phyloP scores from a whole-genome alignment of 2,797 vertebrate genomes.

The Sylvia borin region DNA sequence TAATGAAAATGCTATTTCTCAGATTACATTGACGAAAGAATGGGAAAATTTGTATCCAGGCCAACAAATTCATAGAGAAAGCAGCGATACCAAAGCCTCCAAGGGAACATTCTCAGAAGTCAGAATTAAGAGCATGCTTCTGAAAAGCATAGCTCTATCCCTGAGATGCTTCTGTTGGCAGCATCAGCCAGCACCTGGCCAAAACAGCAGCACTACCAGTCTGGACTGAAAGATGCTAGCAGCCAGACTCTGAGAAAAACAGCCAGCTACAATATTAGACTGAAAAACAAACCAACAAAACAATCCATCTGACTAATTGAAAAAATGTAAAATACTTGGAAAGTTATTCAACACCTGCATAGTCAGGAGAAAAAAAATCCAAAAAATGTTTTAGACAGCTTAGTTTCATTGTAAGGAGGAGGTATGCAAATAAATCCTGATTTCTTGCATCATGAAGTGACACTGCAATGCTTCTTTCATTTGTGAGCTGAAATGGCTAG shows the following conservation, averaged over 20 bases:
- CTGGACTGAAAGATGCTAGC: background rate
- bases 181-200: background rate
- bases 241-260: background rate
- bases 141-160: background rate
- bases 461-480: background rate
- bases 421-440: background rate
- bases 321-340: background rate
- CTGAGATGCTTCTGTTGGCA: background rate
- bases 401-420: background rate
- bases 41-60: background rate
- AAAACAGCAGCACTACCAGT: background rate
- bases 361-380: background rate
- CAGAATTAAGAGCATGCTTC: background rate
- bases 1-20: background rate
- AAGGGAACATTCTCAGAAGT: background rate
- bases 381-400: background rate
- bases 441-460: background rate
- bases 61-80: background rate
- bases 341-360: background rate
- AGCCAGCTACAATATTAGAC: rapidly evolving
- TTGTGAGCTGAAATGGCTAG: background rate
- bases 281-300: background rate
- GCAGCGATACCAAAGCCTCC: background rate
- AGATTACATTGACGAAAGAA: background rate
- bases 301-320: background rate